Conservation (phyloP, 2,113 vertebrate species). For the Cervus canadensis region DNA sequence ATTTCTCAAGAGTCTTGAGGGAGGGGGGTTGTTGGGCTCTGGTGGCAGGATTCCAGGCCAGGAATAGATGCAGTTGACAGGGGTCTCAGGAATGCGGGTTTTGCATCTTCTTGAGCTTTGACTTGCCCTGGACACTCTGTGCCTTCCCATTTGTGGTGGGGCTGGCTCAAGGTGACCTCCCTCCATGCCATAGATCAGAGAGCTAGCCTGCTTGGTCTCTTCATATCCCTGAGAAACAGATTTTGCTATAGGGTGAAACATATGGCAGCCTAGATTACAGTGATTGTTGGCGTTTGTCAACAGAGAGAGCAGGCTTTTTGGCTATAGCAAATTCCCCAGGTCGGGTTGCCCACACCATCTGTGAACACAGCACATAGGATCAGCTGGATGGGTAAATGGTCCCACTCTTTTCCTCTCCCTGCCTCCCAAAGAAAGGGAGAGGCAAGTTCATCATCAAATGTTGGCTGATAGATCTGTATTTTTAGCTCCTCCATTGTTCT, state of each 20-base stretch:
- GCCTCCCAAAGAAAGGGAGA: slow-evolving; percentile 15
- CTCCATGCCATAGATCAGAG: not conserved
- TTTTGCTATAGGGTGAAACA: slow-evolving; percentile 64
- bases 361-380: slow-evolving; percentile 60
- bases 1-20: not conserved
- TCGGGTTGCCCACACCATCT: slow-evolving; percentile 64
- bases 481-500: not conserved
- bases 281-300: slow-evolving; percentile 58
- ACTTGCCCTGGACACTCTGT: slow-evolving; percentile 12
- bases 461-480: not conserved
- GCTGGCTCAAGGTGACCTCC: slow-evolving; percentile 53
- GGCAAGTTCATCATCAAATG: slow-evolving; percentile 30
- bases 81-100: not conserved
- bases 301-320: slow-evolving; percentile 59
- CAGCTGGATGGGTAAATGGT: not conserved
- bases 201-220: slow-evolving; percentile 23
- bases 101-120: not conserved
- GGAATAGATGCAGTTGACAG: not conserved
- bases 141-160: not conserved
- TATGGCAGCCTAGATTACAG: slow-evolving; percentile 71
- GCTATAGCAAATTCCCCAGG: slow-evolving; percentile 50
- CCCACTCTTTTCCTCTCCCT: not conserved
- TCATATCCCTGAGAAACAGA: slow-evolving; percentile 38
- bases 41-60: not conserved
- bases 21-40: not conserved